Evolutionary conservation across 1,140 invertebrate genomes (phyloP).

Genomic region (Lasioglossum albipes): DNA sequence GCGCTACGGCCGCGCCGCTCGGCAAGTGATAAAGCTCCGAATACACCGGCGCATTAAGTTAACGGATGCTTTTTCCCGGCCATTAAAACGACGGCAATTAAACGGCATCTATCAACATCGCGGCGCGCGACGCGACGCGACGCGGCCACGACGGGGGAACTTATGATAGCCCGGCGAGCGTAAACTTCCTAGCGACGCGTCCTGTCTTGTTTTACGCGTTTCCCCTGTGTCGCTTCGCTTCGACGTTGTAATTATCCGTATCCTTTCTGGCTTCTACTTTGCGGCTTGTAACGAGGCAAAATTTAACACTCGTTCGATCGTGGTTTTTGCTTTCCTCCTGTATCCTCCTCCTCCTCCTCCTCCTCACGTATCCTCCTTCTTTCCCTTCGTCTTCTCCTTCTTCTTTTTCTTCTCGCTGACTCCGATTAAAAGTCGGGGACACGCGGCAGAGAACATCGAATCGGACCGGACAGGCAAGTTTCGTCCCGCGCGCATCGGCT

Average conservation of each 20-base stretch:
- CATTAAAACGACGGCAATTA: conserved; percentile 19
- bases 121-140: not conserved
- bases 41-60: conserved; percentile 35
- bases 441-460: conserved; percentile 1
- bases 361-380: not conserved
- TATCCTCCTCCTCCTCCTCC: not conserved
- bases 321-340: not conserved
- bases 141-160: not conserved
- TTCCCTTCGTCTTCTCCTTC: not conserved
- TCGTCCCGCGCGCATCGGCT: conserved; percentile 44
- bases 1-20: not conserved
- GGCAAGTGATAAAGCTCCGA: conserved; percentile 47
- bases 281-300: not conserved
- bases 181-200: not conserved
- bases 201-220: not conserved
- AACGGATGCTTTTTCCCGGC: conserved; percentile 23
- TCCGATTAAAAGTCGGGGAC: conserved; percentile 13
- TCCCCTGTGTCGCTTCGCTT: not conserved
- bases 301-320: conserved; percentile 6
- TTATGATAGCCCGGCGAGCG: not conserved
- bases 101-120: conserved; percentile 24
- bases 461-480: conserved; percentile 29
- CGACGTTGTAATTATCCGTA: conserved; percentile 13
- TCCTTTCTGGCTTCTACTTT: conserved; percentile 5
- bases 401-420: not conserved